Evolutionary conservation across 2,113 vertebrate species (phyloP).

Genomic region (Alectura lathami): DNA sequence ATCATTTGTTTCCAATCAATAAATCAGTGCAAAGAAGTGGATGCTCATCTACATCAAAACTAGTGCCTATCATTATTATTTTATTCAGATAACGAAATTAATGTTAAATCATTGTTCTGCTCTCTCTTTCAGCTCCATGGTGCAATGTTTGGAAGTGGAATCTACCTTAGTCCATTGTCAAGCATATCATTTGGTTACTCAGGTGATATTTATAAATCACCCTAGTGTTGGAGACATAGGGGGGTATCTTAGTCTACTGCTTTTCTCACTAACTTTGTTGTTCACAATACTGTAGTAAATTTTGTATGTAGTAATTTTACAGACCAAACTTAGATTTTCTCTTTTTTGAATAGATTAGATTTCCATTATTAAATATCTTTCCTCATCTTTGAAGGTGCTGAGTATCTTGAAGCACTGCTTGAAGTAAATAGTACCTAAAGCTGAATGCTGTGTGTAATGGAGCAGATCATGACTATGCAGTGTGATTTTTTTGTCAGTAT

Average conservation of each 20-base stretch:
- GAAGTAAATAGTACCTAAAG: not conserved
- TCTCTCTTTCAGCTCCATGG: slow-evolving; percentile 83
- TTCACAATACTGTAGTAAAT: not conserved
- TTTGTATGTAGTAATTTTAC: not conserved
- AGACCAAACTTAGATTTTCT: accelerated
- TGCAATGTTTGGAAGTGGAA: slow-evolving; percentile 92
- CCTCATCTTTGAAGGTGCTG: not conserved
- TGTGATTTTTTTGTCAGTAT: not conserved
- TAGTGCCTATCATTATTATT: not conserved
- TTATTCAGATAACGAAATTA: not conserved
- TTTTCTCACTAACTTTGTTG: not conserved
- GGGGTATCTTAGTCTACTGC: not conserved
- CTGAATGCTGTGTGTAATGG: not conserved
- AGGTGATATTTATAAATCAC: slow-evolving; percentile 77
- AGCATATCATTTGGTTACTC: slow-evolving; percentile 96
- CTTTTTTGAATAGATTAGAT: not conserved
- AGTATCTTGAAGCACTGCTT: not conserved
- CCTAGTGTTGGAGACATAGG: not conserved
- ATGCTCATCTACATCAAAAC: not conserved
- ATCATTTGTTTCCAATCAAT: not conserved
- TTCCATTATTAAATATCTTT: not conserved
- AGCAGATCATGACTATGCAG: not conserved
- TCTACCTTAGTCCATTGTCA: slow-evolving; percentile 92
- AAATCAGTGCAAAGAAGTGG: not conserved
- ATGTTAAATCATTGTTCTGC: not conserved